phyloP scores from a whole-genome alignment of 2,797 vertebrate genomes.

The Gymnothorax reevesii region DNA sequence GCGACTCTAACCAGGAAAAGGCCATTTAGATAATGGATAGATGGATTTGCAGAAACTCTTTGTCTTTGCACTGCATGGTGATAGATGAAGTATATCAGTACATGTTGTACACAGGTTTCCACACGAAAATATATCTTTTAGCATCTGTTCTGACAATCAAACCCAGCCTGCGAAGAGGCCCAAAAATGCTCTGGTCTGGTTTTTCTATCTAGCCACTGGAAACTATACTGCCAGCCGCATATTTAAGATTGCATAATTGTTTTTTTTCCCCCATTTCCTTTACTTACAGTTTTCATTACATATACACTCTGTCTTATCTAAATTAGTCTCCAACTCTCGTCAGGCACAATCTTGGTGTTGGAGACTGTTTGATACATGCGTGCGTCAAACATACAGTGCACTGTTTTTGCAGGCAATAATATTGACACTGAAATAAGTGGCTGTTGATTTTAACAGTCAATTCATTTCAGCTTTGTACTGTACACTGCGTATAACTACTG shows the following conservation, averaged over 20 bases:
- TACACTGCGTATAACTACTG: background rate
- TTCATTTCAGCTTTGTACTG: background rate
- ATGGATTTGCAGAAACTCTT: background rate
- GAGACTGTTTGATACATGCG: conserved; percentile 22
- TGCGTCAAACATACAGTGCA: background rate
- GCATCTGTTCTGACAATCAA: conserved; percentile 53
- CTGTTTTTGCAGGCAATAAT: background rate
- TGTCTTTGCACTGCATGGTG: conserved; percentile 42
- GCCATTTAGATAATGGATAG: too few relatives aligned
- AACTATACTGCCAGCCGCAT: conserved; percentile 23
- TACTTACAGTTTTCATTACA: conserved; percentile 12
- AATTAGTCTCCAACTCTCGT: conserved; percentile 7
- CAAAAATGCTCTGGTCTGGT: conserved; percentile 31
- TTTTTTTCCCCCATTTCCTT: conserved; percentile 12
- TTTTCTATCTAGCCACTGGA: conserved; percentile 33
- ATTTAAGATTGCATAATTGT: conserved; percentile 30
- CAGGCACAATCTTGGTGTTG: conserved; percentile 19
- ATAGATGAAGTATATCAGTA: background rate
- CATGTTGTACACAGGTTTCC: background rate
- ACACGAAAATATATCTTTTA: conserved; percentile 38
- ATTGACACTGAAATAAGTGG: background rate
- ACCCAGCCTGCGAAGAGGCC: conserved; percentile 36
- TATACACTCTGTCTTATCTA: conserved; percentile 16
- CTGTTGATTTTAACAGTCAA: background rate
- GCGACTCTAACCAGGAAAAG: too few relatives aligned